Base-by-base conservation (phyloP, 2,888 invertebrate species). In the Eugnorisma glareosa region DNA sequence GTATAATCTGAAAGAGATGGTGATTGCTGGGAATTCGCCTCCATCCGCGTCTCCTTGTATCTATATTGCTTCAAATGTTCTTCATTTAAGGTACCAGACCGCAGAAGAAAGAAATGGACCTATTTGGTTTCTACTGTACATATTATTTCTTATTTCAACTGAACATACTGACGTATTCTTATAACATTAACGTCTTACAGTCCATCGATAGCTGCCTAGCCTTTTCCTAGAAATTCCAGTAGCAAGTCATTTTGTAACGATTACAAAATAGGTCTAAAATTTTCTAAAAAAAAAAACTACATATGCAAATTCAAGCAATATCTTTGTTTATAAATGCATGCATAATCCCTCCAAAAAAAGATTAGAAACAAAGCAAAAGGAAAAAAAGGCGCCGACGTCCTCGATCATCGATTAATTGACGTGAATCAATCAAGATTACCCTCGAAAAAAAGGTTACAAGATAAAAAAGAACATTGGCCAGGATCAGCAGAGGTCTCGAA, bases 401-500 rank as follows among this genome's bases (percentile, higher is more conserved):
- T 81, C 75, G 40, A 72, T 77, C 82, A 93, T 93, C 92, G 93
- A 94, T 93, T 95, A 96, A 96, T 95, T 94, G n/a, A 93, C 85
- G 51, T 73, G 79, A 91, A 96, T 96, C 95, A 92, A 96, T 96
- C 94, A 94, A 93, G 96, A 96, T 96, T 93, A 93, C 54, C 24
- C 28, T n/a, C 24, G 86, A 90, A 92, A 93, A 93, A 93, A 92
- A 92, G 92, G 91, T 90, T 89, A 87, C 82, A 92, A 96, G 97
- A 97, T 97, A 97, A 97, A 97, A 97, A 96, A 91, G 81, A 77
- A 89, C 73, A 68, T 67, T 66, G 81, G 89, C 92, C 94, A 95
- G 95, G 96, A 96, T 97, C 97, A 97, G 97, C 96, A 97, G 96
- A 96, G 96, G 97, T 97, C 97, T 97, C 97, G 97, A 97, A 97